phyloP scores from a whole-genome alignment of 2,797 vertebrate genomes.

The Antennarius maculatus region DNA sequence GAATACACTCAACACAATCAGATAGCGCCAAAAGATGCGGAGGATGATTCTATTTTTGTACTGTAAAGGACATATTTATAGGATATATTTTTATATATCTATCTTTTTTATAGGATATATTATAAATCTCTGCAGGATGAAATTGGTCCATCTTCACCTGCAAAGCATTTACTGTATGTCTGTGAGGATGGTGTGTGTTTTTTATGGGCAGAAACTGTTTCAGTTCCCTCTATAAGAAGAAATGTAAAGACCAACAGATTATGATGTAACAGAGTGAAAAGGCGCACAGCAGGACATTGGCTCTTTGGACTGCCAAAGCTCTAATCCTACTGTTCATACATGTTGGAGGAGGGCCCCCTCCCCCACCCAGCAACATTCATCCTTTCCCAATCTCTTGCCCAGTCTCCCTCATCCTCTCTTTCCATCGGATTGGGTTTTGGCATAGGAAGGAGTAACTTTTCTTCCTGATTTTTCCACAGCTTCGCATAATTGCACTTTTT shows the following conservation, averaged over 20 bases:
- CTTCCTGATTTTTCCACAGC: neutral
- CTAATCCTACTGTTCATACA: slow-evolving; percentile 61
- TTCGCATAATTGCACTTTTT: slow-evolving; percentile 20
- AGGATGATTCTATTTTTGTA: slow-evolving; percentile 13
- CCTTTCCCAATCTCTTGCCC: slow-evolving; percentile 1
- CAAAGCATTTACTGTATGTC: neutral
- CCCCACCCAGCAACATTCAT: slow-evolving; percentile 35
- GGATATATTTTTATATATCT: slow-evolving; percentile 22
- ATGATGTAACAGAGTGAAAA: slow-evolving; percentile 49
- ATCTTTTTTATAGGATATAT: slow-evolving; percentile 13
- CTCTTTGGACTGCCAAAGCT: slow-evolving; percentile 10
- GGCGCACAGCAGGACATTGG: slow-evolving; percentile 14
- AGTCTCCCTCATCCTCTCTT: neutral
- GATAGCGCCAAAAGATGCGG: neutral
- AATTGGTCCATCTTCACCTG: neutral
- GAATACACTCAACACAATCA: neutral
- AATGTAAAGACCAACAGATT: neutral
- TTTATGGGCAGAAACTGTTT: neutral
- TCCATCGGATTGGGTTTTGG: slow-evolving; percentile 22
- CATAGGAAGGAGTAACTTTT: slow-evolving; percentile 42
- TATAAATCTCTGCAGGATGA: neutral
- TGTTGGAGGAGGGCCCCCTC: slow-evolving; percentile 42
- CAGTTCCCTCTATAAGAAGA: slow-evolving; percentile 1
- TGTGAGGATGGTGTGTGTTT: neutral
- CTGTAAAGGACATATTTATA: neutral